Evolutionary conservation across 2,113 vertebrate genomes (phyloP), one percentile per base, ranked within the genome.

Genomic region (Anhinga rufa): DNA sequence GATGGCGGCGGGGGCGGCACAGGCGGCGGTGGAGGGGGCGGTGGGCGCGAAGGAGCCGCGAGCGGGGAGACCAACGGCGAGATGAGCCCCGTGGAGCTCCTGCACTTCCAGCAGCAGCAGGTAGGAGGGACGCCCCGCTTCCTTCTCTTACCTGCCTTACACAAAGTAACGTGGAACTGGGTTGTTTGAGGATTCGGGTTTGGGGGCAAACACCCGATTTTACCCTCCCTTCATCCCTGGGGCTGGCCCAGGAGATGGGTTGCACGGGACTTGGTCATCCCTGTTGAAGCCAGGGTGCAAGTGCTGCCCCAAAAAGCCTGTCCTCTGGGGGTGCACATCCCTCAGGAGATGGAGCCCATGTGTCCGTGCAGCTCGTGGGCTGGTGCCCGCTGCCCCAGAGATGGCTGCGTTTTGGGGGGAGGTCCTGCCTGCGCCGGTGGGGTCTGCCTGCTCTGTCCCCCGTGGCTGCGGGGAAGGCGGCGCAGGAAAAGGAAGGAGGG

Each of bases 21-120:
- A 0, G 88, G 97, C 2, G 52, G 71, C 24, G 21, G 97, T 9
- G 90, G 85, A 9, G 92, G 93, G 9, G 83, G 95, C 7, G 77
- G 91, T 6, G 91, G 95, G 75, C 87, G 97, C 4, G 98, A 98
- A 25, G 98, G 98, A 86, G 98, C 98, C 4, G 86, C 98, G 1
- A 98, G 98, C 5, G 98, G 99, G 3, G 99, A 99, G 96, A 93
- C 98, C 97, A 99, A 99, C 69, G 99, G 99, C 16, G 99, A 99
- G 98, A 98, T 99, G 98, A 99, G 98, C 96, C 99, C 99, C 0
- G 99, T 99, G 48, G 99, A 99, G 94, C 98, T 99, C 96, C 98
- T 99, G 97, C 99, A 99, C 98, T 98, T 99, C 98, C 99, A 99
- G 96, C 99, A 99, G 98, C 99, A 99, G 98, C 99, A 99, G 99